These are phyloP conservation scores for Apodemus sylvaticus DNA, from an alignment of 2,113 vertebrate species.

Conservation along the genomic window DNA sequence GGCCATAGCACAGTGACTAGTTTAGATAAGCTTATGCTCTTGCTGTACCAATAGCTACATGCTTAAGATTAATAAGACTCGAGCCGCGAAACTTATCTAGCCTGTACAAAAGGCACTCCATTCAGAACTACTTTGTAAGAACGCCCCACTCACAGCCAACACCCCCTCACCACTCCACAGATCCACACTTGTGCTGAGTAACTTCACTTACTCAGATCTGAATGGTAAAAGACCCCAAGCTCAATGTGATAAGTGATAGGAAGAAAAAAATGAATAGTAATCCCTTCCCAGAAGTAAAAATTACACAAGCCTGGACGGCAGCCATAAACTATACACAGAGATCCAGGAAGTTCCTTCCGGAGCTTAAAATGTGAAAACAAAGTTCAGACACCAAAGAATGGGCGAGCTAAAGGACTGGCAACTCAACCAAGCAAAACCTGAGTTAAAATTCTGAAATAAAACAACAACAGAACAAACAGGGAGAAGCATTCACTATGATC, in stretches of 20 bases:
- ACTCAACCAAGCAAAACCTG: background rate
- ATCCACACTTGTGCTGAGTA: background rate
- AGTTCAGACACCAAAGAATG: background rate
- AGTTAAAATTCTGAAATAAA: background rate
- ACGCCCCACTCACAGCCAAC: background rate
- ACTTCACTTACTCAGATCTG: background rate
- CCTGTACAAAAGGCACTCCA: background rate
- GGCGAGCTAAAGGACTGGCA: background rate
- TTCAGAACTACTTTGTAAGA: background rate
- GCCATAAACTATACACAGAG: background rate
- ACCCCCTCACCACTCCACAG: background rate
- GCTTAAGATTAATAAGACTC: background rate
- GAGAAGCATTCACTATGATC: background rate
- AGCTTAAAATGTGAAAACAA: constrained; percentile 19
- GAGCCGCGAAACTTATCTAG: background rate
- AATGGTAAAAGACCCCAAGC: background rate
- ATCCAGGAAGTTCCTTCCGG: background rate
- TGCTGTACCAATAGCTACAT: background rate
- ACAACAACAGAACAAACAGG: background rate
- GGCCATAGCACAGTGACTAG: background rate
- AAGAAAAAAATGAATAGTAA: background rate
- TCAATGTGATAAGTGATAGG: background rate
- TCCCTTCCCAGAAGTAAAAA: background rate
- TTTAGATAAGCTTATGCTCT: background rate
- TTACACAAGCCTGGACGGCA: background rate